phyloP scores from a whole-genome alignment of 2,113 vertebrate genomes.

The Megaceryle torquata region DNA sequence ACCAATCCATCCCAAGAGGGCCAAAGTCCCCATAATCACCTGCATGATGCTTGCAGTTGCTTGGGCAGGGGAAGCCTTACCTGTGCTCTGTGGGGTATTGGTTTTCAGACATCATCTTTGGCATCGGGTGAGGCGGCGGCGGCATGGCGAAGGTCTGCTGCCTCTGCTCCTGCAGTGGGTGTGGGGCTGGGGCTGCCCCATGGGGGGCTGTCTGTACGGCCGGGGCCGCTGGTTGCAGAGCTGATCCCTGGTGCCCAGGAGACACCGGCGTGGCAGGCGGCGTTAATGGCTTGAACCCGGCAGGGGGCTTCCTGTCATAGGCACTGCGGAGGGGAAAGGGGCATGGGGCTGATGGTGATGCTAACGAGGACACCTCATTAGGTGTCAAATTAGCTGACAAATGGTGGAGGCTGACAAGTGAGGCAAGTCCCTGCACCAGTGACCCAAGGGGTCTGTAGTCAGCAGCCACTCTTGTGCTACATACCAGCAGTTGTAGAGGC shows the following conservation, averaged over 20 bases:
- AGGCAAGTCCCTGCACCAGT: not conserved
- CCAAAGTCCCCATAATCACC: fast-evolving
- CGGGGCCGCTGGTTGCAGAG: conserved; percentile 55
- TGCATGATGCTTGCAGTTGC: fast-evolving
- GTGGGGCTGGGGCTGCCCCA: conserved; percentile 38
- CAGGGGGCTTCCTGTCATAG: conserved; percentile 90
- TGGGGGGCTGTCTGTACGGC: conserved; percentile 70
- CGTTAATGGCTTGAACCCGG: conserved; percentile 94
- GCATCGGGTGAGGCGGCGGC: conserved; percentile 80
- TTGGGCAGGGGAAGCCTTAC: conserved; percentile 49
- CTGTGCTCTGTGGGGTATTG: conserved; percentile 88
- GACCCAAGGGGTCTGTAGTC: fast-evolving
- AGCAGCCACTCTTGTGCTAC: fast-evolving
- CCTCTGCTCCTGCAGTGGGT: conserved; percentile 69
- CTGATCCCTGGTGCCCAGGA: conserved; percentile 72
- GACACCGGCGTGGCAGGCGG: conserved; percentile 88
- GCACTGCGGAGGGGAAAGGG: conserved; percentile 79
- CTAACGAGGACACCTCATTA: not conserved
- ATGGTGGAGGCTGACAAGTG: not conserved
- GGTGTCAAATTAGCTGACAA: not conserved
- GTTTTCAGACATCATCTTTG: conserved; percentile 85
- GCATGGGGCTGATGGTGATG: not conserved
- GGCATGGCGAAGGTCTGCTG: conserved; percentile 87
- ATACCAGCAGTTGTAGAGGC: conserved; percentile 99
- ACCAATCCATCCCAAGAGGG: fast-evolving